Evolutionary conservation across 2,797 vertebrate genomes (phyloP).

Genomic region (Periparus ater): DNA sequence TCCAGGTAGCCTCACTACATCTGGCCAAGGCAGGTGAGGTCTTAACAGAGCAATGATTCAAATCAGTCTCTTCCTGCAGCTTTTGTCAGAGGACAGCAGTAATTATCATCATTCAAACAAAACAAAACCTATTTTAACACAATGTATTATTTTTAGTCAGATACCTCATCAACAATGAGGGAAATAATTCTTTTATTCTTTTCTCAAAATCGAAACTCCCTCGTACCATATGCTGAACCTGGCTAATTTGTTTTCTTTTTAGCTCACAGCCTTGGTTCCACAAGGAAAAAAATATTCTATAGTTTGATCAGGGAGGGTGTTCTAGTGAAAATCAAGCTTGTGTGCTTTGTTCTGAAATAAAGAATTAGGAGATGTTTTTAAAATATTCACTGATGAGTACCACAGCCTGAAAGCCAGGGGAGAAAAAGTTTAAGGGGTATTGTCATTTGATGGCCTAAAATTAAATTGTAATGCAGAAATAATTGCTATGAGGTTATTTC

Average conservation of each 20-base stretch:
- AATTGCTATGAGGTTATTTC: neutral
- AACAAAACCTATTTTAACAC: neutral
- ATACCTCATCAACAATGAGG: neutral
- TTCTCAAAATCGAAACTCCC: neutral
- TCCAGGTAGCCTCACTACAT: neutral
- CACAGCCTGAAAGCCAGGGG: neutral
- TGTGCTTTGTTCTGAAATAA: neutral
- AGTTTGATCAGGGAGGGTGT: neutral
- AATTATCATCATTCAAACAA: neutral
- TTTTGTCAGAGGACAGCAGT: neutral
- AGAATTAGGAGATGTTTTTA: neutral
- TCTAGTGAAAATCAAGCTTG: neutral
- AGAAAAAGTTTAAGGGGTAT: neutral
- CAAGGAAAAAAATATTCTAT: neutral
- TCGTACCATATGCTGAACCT: neutral
- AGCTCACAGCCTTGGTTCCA: neutral
- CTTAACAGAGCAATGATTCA: neutral
- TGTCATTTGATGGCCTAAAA: neutral
- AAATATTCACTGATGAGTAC: neutral
- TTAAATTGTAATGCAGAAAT: neutral
- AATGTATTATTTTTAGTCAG: neutral
- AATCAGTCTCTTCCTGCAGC: neutral
- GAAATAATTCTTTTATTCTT: neutral
- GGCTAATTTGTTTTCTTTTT: neutral
- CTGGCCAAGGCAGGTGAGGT: neutral